Base-by-base conservation (phyloP, 2,888 invertebrate species). In the Napeogenes sylphis region DNA sequence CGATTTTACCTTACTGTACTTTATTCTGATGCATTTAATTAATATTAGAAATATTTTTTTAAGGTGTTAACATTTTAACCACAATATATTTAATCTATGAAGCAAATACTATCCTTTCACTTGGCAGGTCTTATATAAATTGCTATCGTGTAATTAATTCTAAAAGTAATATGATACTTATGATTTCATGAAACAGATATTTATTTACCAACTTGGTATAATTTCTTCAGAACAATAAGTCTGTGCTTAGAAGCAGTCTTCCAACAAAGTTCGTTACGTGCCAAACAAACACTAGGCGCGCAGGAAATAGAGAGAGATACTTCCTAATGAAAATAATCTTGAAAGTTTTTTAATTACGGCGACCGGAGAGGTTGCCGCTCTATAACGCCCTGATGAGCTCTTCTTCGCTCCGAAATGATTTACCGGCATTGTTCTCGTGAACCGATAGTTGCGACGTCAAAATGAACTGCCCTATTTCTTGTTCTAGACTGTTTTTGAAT, bases 331-430 rank as follows among this genome's bases (percentile, higher is more conserved):
- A 70, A 70, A 71, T 72, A 66, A 72, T 70, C 70, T 67, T 65
- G 65, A 68, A 73, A 73, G 71, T 75, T 73, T 73, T 73, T 73
- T 73, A 73, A 73, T 75, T 73, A 74, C 66, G 47, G 64, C 62
- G 66, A 61, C 60, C 64, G 66, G 61, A 57, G 59, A 53, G 56
- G 58, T 58, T 45, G 51, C 51, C 45, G 63, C 57, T 56, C 56
- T 56, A 59, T 56, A 55, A 54, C 55, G 61, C 57, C 47, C 51
- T 59, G 54, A 55, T 61, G 66, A 65, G 62, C 60, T 58, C 62
- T 62, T 54, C 58, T 65, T 59, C 58, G 35, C 58, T 60, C 57
- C 63, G 45, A 61, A 64, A 67, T 67, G 64, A 68, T 66, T 69
- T 62, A 63, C 60, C 58, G 6, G 59, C 58, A 56, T 69, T 63